Evolutionary conservation across 2,888 invertebrate species (phyloP), one percentile per base, ranked within the genome.

Genomic region (Pheosia gnoma): DNA sequence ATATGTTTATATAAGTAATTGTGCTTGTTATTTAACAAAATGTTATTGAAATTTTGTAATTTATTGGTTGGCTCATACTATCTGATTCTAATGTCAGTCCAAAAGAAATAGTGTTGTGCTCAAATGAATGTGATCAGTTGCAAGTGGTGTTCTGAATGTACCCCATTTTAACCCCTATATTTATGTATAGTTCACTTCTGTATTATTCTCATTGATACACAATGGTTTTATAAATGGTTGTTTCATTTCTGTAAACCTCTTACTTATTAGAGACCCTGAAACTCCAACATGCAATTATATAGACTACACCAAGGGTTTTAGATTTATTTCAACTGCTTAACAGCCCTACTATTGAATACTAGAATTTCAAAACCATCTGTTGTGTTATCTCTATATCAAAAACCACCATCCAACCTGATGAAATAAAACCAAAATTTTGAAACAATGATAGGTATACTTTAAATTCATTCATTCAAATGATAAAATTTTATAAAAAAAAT

Each of bases 171-270:
- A 82, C 71, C 80, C 83, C 75, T 84, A 87, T 89, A 87, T 90
- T 87, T 90, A 90, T 91, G 87, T 91, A 91, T 91, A 91, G 89
- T 83, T 91, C 87, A 89, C 86, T 83, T 84, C 86, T 93, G 91
- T 92, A 91, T 89, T 90, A 91, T 90, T 89, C 86, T 87, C 87
- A 91, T 92, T 90, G 88, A 82, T 90, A 93, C 89, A 92, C 86
- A 90, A 89, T 89, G 89, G 69, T 91, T 92, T 90, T 87, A 82
- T 90, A 88, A 71, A 80, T 68, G 67, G 71, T 78, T 84, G 87
- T 91, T 91, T 91, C 80, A 89, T 90, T 90, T 85, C 38, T 37
- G 57, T 60, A 57, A 57, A n/a, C 47, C 47, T 47, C 10, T 9
- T 10, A 3, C 6, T 41, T 41, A 41, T 3, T 41, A 25, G 25